Evolutionary conservation across 1,140 invertebrate species (phyloP).

Genomic region (Hypsibius dujardini): DNA sequence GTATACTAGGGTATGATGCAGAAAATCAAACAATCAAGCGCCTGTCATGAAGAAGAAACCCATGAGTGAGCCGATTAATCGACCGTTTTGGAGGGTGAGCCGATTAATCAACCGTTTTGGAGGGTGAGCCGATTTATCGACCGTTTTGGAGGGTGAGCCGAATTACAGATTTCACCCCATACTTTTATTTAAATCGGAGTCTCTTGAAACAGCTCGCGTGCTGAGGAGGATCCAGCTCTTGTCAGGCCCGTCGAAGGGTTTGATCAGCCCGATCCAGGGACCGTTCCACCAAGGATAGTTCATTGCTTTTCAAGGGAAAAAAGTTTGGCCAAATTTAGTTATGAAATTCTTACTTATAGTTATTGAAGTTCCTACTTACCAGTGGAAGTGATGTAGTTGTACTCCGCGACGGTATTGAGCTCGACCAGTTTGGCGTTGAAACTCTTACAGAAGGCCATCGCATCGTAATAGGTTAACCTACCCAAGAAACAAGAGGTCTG

Average conservation of each 20-base stretch:
- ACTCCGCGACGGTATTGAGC: not conserved
- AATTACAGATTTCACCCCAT: too few relatives aligned
- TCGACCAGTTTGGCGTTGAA: not conserved
- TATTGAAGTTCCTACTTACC: conserved; percentile 1
- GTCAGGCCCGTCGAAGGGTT: conserved; percentile 1
- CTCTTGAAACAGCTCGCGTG: not conserved
- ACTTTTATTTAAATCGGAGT: conserved; percentile 7
- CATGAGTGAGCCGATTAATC: too few relatives aligned
- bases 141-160: too few relatives aligned
- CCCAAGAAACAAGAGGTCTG: too few relatives aligned
- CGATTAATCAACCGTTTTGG: too few relatives aligned
- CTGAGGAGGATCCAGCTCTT: conserved; percentile 13
- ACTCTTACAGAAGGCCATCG: conserved; percentile 1
- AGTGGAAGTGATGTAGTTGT: conserved; percentile 11
- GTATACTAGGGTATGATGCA: too few relatives aligned
- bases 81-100: too few relatives aligned
- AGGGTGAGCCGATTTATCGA: too few relatives aligned
- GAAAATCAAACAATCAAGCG: too few relatives aligned
- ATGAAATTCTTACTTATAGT: not conserved
- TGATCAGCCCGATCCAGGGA: conserved; percentile 6
- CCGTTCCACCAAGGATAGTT: conserved; percentile 17
- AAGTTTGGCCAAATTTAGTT: not conserved
- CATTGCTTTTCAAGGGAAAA: not conserved
- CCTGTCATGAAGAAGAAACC: too few relatives aligned
- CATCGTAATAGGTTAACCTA: conserved; percentile 14